These are phyloP conservation scores for Astyanax mexicanus DNA, from an alignment of 2,797 vertebrate species.

Conservation along the genomic window DNA sequence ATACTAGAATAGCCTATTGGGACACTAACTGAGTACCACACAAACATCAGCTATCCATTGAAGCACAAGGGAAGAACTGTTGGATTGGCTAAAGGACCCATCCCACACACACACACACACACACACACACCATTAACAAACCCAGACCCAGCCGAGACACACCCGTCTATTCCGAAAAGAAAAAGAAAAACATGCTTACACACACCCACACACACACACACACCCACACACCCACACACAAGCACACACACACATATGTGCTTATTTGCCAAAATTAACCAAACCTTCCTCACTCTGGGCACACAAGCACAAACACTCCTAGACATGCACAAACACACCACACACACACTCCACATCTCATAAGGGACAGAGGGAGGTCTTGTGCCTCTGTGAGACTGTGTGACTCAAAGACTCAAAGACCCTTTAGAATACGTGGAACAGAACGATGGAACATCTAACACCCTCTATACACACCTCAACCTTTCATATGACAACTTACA, in stretches of 20 bases:
- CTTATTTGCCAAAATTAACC: conserved; percentile 22
- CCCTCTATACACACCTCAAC: conserved; percentile 14
- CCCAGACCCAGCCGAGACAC: neutral
- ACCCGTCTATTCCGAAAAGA: neutral
- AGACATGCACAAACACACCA: conserved; percentile 6
- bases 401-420: conserved; percentile 17
- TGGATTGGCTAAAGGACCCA: conserved; percentile 55
- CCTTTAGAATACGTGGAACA: conserved; percentile 16
- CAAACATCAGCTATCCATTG: neutral
- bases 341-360: conserved; percentile 1
- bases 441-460: conserved; percentile 36
- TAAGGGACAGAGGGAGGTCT: conserved; percentile 29
- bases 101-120: conserved; percentile 4
- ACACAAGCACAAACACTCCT: conserved; percentile 12
- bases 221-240: conserved; percentile 26
- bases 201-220: conserved; percentile 44
- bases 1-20: too few relatives aligned
- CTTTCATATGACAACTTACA: neutral
- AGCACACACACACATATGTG: conserved; percentile 15
- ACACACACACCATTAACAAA: conserved; percentile 34
- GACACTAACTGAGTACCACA: too few relatives aligned
- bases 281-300: neutral
- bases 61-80: neutral
- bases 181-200: too few relatives aligned
- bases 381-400: conserved; percentile 48